Percentiles rank a stretch among this genome's conserved stretches.
Conservation (phyloP, 2,888 invertebrate species). For the Choristoneura rosaceana region DNA sequence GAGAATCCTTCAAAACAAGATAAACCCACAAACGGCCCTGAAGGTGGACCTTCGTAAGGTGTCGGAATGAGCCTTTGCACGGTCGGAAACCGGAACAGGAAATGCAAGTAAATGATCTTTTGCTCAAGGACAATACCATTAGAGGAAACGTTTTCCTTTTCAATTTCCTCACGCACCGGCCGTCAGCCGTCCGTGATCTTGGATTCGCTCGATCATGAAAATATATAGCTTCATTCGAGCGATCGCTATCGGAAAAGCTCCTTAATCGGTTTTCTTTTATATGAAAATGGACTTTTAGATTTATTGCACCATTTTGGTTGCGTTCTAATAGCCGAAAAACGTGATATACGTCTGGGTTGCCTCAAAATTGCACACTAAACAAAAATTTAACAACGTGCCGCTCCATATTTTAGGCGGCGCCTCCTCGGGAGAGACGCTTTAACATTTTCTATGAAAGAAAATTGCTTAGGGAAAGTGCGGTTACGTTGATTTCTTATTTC, state of each 20-base stretch:
- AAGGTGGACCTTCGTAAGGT: constrained; percentile 20
- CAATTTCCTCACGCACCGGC: constrained; percentile 81
- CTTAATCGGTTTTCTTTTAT: constrained; percentile 85
- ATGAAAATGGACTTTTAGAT: constrained; percentile 84
- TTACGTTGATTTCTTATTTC: constrained; percentile 81
- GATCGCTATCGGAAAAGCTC: constrained; percentile 83
- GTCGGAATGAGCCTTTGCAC: constrained; percentile 40
- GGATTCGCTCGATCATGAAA: constrained; percentile 83
- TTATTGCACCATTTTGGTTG: constrained; percentile 81
- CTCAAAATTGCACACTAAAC: constrained; percentile 78
- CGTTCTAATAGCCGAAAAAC: constrained; percentile 71
- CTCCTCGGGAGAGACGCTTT: constrained; percentile 64
- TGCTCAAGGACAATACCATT: constrained; percentile 68
- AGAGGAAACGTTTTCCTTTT: constrained; percentile 76
- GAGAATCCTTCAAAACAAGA: background rate
- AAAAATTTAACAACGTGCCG: constrained; percentile 74
- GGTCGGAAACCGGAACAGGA: constrained; percentile 48
- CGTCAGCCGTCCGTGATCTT: constrained; percentile 81
- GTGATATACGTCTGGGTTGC: constrained; percentile 73
- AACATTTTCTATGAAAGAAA: constrained; percentile 68
- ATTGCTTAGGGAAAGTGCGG: constrained; percentile 76
- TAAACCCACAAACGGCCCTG: background rate
- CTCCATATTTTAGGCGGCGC: constrained; percentile 72
- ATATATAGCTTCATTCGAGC: constrained; percentile 83
- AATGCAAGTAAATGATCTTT: constrained; percentile 61